Base-by-base conservation (phyloP, 2,113 vertebrate species). In the Rhinichthys klamathensis region DNA sequence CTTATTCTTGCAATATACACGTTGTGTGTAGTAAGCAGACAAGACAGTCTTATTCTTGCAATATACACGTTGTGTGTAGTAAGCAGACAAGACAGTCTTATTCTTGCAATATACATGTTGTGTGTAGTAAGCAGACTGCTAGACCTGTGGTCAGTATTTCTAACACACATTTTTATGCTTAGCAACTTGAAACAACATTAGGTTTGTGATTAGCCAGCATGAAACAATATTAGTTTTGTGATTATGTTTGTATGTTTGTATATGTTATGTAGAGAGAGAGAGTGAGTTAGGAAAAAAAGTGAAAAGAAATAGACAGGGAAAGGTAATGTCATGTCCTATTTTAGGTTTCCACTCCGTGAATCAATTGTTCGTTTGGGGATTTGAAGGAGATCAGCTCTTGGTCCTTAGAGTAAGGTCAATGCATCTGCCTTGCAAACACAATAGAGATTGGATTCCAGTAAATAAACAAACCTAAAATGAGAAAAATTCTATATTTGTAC, bases 401-500 rank as follows among this genome's bases (percentile, higher is more conserved):
- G 21, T 69, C 23, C 65, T 11, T 13, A 38, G n/a, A 54, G 81
- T 56, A 61, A 67, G 65, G 77, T 58, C 46, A 41, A 44, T 49
- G 58, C n/a, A 46, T 74, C 32, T 78, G 74, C 49, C 27, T 38
- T n/a, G 35, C 74, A 88, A 82, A 88, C 54, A 86, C 61, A 80
- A 46, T 41, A 21, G 25, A 65, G 46, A 80, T 87, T 75, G 75
- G 69, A 89, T 89, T 90, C 51, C 58, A 80, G 18, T 85, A 84
- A 88, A 84, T 44, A 84, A 75, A 83, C 81, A 86, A 54, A 82
- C 44, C 51, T 82, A 84, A 87, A 85, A 86, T 89, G 83, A 27
- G 35, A 35, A 0, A 3, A 2, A 21, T 8, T 27, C 4, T 41
- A 18, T 63, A 63, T 63, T 4, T 10, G 3, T 16, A 44, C 13